phyloP scores from a whole-genome alignment of 2,797 vertebrate species.

The Natrix natrix region DNA sequence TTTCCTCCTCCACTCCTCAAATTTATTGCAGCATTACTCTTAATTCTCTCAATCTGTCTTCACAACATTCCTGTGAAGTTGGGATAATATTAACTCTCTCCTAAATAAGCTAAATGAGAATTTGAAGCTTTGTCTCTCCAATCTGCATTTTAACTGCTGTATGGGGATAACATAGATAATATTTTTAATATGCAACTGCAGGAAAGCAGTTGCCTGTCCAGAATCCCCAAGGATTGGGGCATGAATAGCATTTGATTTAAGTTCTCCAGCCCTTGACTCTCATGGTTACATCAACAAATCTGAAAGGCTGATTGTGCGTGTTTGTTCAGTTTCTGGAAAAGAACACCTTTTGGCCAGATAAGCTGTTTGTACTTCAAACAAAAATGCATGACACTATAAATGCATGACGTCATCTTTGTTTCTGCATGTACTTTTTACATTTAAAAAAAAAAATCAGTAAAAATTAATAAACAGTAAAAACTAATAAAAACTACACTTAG shows the following conservation, averaged over 20 bases:
- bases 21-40: background rate
- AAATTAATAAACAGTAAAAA: background rate
- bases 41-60: background rate
- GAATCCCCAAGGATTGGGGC: background rate
- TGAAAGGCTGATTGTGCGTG: background rate
- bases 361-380: constrained; percentile 6
- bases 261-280: background rate
- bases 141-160: background rate
- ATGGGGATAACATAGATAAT: background rate
- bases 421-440: background rate
- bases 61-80: background rate
- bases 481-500: background rate
- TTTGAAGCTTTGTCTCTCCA: background rate
- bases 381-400: background rate
- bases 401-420: background rate
- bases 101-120: background rate
- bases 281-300: background rate
- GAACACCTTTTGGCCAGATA: constrained; percentile 1
- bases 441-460: too few species aligned
- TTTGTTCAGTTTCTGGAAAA: constrained; percentile 20
- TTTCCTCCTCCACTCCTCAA: background rate
- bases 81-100: background rate
- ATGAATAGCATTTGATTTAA: background rate
- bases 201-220: background rate
- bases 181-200: background rate